These are phyloP conservation scores for Pelobates cultripes DNA, from an alignment of 2,797 vertebrate genomes.

Conservation along the genomic window DNA sequence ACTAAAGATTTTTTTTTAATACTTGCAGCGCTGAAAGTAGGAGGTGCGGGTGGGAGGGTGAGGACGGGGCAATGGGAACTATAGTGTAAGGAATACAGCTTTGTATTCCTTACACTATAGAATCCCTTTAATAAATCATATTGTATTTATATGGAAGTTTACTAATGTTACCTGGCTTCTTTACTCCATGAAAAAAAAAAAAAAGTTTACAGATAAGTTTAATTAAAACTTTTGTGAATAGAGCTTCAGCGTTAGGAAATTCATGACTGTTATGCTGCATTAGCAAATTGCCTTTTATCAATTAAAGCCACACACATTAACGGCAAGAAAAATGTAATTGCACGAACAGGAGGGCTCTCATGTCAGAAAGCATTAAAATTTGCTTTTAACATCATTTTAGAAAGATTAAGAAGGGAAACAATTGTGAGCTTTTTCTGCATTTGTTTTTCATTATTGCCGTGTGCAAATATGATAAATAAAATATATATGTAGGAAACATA, in stretches of 20 bases:
- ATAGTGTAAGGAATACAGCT: too few species aligned
- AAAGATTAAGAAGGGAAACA: slow-evolving; percentile 8
- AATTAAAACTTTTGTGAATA: slow-evolving; percentile 48
- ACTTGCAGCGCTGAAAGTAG: too few species aligned
- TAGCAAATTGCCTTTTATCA: slow-evolving; percentile 51
- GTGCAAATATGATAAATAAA: background rate
- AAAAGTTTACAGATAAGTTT: slow-evolving; percentile 27
- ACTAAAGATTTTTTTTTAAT: too few species aligned
- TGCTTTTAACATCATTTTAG: slow-evolving; percentile 32
- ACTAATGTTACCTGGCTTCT: too few species aligned
- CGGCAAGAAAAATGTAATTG: slow-evolving; percentile 36
- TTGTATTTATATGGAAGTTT: too few species aligned
- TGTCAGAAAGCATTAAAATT: slow-evolving; percentile 6
- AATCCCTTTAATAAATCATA: too few species aligned
- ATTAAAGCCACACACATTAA: slow-evolving; percentile 46
- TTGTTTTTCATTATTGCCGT: slow-evolving; percentile 3
- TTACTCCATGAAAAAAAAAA: too few species aligned
- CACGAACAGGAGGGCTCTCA: slow-evolving; percentile 1
- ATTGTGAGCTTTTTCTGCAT: too few species aligned
- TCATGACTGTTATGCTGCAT: slow-evolving; percentile 43
- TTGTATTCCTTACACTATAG: too few species aligned
- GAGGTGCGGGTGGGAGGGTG: too few species aligned
- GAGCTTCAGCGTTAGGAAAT: slow-evolving; percentile 23
- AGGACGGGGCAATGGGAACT: too few species aligned
- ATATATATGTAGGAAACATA: too few species aligned